Evolutionary conservation across 2,113 vertebrate genomes (phyloP), one percentile per base, ranked within the genome.

Genomic region (Hepsetus odoe): DNA sequence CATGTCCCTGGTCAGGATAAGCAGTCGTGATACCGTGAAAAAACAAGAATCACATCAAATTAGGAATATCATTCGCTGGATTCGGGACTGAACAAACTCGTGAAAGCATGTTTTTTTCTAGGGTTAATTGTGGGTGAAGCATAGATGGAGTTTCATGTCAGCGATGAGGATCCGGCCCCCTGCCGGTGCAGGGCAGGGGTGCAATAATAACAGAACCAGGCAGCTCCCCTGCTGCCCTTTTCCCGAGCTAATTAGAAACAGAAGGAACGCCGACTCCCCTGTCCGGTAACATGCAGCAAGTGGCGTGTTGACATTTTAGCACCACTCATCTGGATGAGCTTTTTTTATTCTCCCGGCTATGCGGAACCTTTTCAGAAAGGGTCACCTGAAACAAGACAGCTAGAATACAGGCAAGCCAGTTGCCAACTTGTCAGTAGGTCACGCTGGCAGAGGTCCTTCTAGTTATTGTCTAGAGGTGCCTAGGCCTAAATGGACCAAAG

Each of bases 181-280:
- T 74, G 83, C 80, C 75, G 66, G 61, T 10, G 10, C 28, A 77
- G 62, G 77, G 86, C 78, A 49, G 81, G 75, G 64, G 87, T 72
- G 70, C 81, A 83, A 84, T 11, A 49, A 72, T 71, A 78, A 59
- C 74, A 42, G 32, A 73, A 77, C 74, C 75, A 82, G 82, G 76
- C 86, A 83, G 71, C 85, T 90, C 85, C 87, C 87, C 83, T 84
- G 88, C 87, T 85, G 85, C 88, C 86, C 84, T 85, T 90, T 90
- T 89, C 80, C 86, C 49, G 77, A 28, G 80, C 76, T 92, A 91
- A 93, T 91, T 92, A 90, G 90, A 89, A 92, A 91, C 90, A 92
- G 90, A 90, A 83, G 83, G 87, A 84, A 86, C 69, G 68, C 85
- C 76, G 81, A 86, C 86, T 86, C 89, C 76, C 51, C 62, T 76